phyloP scores from a whole-genome alignment of 2,888 invertebrate species.

The Hemithea aestivaria region DNA sequence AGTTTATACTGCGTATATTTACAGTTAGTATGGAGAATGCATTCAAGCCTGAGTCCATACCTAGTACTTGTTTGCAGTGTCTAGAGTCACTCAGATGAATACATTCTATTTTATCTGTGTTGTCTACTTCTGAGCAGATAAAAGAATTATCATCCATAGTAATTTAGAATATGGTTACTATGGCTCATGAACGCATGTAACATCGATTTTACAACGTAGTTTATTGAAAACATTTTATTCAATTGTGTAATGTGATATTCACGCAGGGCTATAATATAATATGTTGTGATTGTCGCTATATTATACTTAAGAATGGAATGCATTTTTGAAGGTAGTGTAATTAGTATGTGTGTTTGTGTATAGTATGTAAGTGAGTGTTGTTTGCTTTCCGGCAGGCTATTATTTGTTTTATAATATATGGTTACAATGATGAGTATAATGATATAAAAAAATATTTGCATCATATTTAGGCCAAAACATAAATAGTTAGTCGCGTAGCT shows the following conservation, averaged over 20 bases:
- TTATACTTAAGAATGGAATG: neutral
- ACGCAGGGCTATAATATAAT: neutral
- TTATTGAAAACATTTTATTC: too few species aligned
- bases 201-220: too few species aligned
- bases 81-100: neutral
- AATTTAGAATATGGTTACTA: too few species aligned
- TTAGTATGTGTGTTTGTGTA: too few species aligned
- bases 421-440: too few species aligned
- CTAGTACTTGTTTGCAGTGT: neutral
- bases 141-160: constrained; percentile 1
- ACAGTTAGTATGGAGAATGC: neutral
- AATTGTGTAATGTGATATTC: too few species aligned
- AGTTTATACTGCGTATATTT: constrained; percentile 1
- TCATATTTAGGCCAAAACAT: neutral
- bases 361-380: too few species aligned
- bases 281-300: neutral
- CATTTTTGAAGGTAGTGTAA: too few species aligned
- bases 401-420: too few species aligned
- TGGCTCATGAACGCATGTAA: too few species aligned
- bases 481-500: neutral
- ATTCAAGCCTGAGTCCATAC: neutral
- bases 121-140: neutral
- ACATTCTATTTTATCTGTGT: neutral
- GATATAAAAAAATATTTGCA: too few species aligned
- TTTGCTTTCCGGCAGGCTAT: too few species aligned